Conservation (phyloP, 2,113 vertebrate species). For the Spheniscus mendiculus region DNA sequence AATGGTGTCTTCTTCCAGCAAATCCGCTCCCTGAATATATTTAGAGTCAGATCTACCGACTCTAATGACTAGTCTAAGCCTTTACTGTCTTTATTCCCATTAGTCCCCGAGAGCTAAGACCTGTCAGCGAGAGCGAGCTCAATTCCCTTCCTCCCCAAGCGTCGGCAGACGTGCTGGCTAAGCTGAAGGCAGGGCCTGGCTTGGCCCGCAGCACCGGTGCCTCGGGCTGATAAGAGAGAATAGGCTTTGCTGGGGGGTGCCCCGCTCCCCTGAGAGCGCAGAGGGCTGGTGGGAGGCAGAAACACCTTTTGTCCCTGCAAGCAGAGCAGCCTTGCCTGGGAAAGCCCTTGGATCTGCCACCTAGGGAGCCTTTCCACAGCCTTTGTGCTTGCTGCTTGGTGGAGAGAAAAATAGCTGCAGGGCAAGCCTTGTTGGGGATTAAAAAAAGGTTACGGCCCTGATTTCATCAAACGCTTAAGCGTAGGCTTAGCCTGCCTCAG, state of each 20-base stretch:
- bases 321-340: neutral
- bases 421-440: neutral
- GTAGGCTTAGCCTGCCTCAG: neutral
- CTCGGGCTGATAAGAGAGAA: neutral
- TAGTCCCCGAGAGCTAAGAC: neutral
- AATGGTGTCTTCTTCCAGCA: neutral
- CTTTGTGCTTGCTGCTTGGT: neutral
- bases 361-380: neutral
- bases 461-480: neutral
- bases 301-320: neutral
- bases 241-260: neutral
- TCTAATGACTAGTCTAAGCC: slow-evolving; percentile 13
- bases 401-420: neutral
- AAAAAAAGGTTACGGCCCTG: neutral
- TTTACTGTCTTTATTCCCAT: slow-evolving; percentile 6
- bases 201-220: neutral
- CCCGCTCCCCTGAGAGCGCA: rapidly evolving
- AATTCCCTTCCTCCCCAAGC: neutral
- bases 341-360: neutral
- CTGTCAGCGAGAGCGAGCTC: neutral
- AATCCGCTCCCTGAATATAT: neutral
- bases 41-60: neutral
- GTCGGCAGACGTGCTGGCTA: neutral
- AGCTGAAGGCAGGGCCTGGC: neutral
- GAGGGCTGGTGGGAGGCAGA: neutral